A percentile compares a stretch with the other conserved stretches of the same genome.
These are phyloP conservation scores for Venustaconcha ellipsiformis DNA, from an alignment of 1,140 invertebrate genomes.

Conservation along the genomic window DNA sequence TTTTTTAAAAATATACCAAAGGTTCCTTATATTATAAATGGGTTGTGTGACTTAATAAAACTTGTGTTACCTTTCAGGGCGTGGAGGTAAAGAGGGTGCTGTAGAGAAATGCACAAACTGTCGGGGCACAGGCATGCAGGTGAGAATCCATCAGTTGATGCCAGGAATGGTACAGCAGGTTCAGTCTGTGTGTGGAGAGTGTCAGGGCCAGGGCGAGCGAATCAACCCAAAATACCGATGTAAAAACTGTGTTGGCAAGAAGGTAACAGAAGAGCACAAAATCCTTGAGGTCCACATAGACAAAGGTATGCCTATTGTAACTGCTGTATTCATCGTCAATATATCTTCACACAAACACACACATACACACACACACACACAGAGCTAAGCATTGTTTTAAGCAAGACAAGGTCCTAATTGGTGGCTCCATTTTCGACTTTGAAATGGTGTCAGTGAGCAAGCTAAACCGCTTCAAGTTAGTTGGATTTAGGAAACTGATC, in stretches of 20 bases:
- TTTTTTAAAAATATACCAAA: background rate
- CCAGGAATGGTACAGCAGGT: slow-evolving; percentile 98
- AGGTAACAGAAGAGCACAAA: slow-evolving; percentile 92
- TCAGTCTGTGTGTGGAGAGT: slow-evolving; percentile 89
- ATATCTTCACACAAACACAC: no score
- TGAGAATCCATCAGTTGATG: slow-evolving; percentile 91
- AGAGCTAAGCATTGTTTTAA: no score
- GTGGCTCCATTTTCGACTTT: no score
- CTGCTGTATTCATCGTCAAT: background rate
- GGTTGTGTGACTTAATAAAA: background rate
- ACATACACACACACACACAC: no score
- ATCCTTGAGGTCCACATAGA: slow-evolving; percentile 98
- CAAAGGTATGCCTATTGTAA: slow-evolving; percentile 76
- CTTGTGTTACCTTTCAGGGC: slow-evolving; percentile 60
- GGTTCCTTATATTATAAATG: slow-evolving; percentile 1
- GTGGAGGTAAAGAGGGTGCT: slow-evolving; percentile 90
- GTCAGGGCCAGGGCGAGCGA: slow-evolving; percentile 88
- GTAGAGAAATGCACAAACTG: slow-evolving; percentile 90
- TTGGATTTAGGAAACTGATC: no score
- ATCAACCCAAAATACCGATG: slow-evolving; percentile 92
- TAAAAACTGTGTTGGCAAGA: slow-evolving; percentile 91
- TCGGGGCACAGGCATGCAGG: slow-evolving; percentile 90
- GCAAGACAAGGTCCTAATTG: no score
- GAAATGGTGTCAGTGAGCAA: no score
- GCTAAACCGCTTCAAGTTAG: no score